phyloP scores from a whole-genome alignment of 1,140 invertebrate species.

The Cydia splendana region DNA sequence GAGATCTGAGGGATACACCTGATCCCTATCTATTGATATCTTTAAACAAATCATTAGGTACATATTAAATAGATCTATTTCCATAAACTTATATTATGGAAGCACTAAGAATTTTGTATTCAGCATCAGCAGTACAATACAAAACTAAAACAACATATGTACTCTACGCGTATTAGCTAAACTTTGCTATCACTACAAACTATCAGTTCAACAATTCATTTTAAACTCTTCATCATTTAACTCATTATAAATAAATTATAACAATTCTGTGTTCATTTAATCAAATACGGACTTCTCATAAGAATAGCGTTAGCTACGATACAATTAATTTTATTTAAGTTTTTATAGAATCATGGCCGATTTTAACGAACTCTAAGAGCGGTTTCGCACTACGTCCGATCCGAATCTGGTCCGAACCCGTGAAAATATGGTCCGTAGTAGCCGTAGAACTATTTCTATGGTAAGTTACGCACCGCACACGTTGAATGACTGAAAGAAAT shows the following conservation, averaged over 20 bases:
- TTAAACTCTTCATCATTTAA: constrained; percentile 29
- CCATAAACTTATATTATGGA: constrained; percentile 49
- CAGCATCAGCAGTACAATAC: constrained; percentile 42
- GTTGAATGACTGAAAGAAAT: too few species aligned
- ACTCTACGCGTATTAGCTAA: constrained; percentile 25
- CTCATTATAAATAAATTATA: constrained; percentile 29
- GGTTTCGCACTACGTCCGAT: too few species aligned
- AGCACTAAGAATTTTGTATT: constrained; percentile 55
- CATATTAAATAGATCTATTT: constrained; percentile 33
- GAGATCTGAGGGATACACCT: too few species aligned
- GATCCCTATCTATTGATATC: constrained; percentile 18
- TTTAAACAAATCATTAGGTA: neutral
- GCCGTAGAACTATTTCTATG: too few species aligned
- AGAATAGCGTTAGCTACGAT: neutral
- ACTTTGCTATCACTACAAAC: constrained; percentile 35
- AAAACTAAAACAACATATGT: constrained; percentile 37
- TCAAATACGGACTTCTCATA: neutral
- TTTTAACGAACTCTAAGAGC: too few species aligned
- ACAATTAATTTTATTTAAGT: neutral
- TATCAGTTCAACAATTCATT: constrained; percentile 39
- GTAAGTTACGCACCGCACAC: too few species aligned
- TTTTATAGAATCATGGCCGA: too few species aligned
- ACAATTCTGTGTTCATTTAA: neutral
- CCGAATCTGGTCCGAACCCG: too few species aligned
- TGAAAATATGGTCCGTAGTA: too few species aligned